A percentile compares a stretch with the other conserved stretches of the same genome.
phyloP scores from a whole-genome alignment of 2,797 vertebrate genomes.

The Anableps anableps region DNA sequence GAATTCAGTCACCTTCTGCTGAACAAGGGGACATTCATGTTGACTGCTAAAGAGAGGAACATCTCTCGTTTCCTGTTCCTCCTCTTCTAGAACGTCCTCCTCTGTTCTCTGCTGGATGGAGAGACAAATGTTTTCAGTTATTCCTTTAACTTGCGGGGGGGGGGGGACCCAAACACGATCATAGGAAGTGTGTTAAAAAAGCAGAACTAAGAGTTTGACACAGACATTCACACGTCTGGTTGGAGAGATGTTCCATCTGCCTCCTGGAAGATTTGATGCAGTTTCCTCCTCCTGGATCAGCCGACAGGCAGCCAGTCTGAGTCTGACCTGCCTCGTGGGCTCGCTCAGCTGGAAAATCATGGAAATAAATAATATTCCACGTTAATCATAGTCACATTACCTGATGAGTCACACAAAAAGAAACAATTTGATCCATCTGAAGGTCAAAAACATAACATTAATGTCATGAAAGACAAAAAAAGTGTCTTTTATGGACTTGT shows the following conservation, averaged over 20 bases:
- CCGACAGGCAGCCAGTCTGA: constrained; percentile 84
- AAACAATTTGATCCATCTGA: constrained; percentile 22
- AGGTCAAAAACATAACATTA: background rate
- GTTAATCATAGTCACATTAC: constrained; percentile 56
- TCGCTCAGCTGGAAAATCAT: constrained; percentile 78
- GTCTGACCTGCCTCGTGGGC: constrained; percentile 83
- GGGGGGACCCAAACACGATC: background rate
- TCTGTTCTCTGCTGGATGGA: constrained; percentile 67
- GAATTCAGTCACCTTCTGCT: constrained; percentile 57
- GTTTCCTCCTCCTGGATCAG: constrained; percentile 57
- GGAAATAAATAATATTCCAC: constrained; percentile 30
- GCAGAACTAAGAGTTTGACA: constrained; percentile 44
- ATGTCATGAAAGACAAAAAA: background rate
- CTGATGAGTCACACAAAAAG: constrained; percentile 16
- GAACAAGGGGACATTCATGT: constrained; percentile 77
- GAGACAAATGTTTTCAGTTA: constrained; percentile 27
- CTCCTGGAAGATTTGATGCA: constrained; percentile 71
- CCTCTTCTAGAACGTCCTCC: constrained; percentile 30
- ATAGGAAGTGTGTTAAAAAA: constrained; percentile 40
- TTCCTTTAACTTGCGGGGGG: background rate
- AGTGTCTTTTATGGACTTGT: background rate
- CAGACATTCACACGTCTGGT: constrained; percentile 80
- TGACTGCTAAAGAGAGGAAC: constrained; percentile 62
- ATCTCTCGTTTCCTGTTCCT: constrained; percentile 39
- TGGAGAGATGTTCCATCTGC: constrained; percentile 71